phyloP scores from a whole-genome alignment of 2,113 vertebrate species.

The Lampris incognitus region DNA sequence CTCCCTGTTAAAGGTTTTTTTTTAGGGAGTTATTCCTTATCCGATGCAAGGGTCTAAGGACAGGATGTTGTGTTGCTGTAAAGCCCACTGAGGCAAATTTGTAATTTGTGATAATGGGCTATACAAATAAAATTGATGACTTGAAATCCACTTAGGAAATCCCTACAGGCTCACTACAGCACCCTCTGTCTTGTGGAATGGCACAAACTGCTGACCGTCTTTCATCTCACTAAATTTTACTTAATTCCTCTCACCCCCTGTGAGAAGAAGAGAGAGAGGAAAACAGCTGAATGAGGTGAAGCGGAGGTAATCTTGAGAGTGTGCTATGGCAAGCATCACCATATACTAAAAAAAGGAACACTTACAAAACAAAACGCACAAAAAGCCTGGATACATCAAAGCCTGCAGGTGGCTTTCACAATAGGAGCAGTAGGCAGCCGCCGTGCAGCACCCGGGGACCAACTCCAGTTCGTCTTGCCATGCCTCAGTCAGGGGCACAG shows the following conservation, averaged over 20 bases:
- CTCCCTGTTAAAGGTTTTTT: no score
- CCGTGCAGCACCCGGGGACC: no score
- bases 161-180: slow-evolving; percentile 43
- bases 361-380: slow-evolving; percentile 50
- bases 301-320: slow-evolving; percentile 64
- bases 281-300: slow-evolving; percentile 65
- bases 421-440: no score
- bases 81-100: no score
- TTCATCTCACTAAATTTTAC: slow-evolving; percentile 26
- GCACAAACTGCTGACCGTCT: slow-evolving; percentile 55
- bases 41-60: no score
- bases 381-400: slow-evolving; percentile 53
- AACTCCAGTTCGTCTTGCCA: no score
- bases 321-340: slow-evolving; percentile 29
- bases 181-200: slow-evolving; percentile 36
- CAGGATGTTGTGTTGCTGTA: no score
- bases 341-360: slow-evolving; percentile 28
- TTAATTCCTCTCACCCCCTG: slow-evolving; percentile 40
- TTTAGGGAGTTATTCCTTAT: no score
- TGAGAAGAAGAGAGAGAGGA: slow-evolving; percentile 34
- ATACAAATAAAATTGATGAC: no score
- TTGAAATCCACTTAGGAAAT: slow-evolving; percentile 48
- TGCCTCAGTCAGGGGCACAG: no score
- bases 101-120: no score
- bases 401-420: slow-evolving; percentile 34